phyloP scores from a whole-genome alignment of 2,113 vertebrate genomes.

The Aegotheles bennettii region DNA sequence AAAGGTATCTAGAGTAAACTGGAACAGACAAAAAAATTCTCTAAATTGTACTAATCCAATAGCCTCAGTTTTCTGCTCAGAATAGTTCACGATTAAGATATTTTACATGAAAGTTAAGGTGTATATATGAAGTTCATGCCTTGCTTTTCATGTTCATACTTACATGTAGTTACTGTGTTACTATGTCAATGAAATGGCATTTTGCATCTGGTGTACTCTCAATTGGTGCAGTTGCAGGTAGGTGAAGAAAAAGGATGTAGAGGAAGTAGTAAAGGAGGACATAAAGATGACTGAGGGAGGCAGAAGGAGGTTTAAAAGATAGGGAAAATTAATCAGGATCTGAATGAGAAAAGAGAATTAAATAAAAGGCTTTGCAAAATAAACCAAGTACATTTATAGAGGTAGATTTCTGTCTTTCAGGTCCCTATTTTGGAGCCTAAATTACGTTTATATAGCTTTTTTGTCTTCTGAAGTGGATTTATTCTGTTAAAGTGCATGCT shows the following conservation, averaged over 20 bases:
- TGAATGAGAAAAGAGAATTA: not conserved
- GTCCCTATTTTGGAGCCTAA: not conserved
- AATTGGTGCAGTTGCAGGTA: not conserved
- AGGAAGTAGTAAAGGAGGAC: not conserved
- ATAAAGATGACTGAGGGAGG: not conserved
- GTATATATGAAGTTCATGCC: not conserved
- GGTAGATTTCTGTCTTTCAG: not conserved
- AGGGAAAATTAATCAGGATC: not conserved
- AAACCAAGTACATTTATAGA: not conserved
- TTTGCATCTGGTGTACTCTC: not conserved
- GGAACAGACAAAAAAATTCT: not conserved
- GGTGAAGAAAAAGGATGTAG: not conserved
- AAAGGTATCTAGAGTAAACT: not conserved
- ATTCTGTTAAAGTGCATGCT: not conserved
- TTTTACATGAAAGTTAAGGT: not conserved
- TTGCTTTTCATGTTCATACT: not conserved
- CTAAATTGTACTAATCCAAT: too few species aligned
- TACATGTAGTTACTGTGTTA: not conserved
- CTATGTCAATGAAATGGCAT: not conserved
- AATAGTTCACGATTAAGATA: not conserved
- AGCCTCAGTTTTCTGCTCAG: not conserved
- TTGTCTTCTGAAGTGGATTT: not conserved
- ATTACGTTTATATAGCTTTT: not conserved
- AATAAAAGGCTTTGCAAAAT: not conserved
- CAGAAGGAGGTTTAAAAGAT: not conserved